Conservation (phyloP, 2,113 vertebrate species). For the Perca schrenkii region DNA sequence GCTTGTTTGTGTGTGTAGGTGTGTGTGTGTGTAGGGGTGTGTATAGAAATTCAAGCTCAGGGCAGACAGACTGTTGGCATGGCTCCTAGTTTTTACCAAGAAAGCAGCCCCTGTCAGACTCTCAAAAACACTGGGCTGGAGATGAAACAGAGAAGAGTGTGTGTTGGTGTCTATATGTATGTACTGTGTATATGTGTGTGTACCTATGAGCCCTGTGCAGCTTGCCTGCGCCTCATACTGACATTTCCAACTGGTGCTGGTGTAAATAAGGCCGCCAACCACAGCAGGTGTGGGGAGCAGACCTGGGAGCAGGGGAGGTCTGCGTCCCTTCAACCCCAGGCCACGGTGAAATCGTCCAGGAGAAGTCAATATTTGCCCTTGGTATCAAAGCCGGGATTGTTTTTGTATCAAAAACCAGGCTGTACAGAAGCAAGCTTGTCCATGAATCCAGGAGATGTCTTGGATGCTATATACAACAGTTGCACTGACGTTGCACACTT, state of each 20-base stretch:
- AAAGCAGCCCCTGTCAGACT: conserved; percentile 65
- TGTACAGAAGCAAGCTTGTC: conserved; percentile 54
- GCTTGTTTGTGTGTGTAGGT: conserved; percentile 20
- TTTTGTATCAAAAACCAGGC: conserved; percentile 56
- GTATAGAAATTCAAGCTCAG: conserved; percentile 43
- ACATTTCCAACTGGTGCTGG: conserved; percentile 60
- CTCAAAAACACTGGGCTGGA: conserved; percentile 39
- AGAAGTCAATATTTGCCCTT: conserved; percentile 79
- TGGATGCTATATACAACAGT: conserved; percentile 22
- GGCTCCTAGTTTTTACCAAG: conserved; percentile 56
- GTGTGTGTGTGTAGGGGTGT: no score
- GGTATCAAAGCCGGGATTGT: conserved; percentile 76
- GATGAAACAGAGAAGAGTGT: conserved; percentile 71
- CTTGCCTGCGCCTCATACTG: conserved; percentile 29
- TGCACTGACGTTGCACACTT: conserved; percentile 16
- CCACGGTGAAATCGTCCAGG: conserved; percentile 49
- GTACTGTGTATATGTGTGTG: conserved; percentile 3
- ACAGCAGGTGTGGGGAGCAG: conserved; percentile 76
- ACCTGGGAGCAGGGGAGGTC: conserved; percentile 52
- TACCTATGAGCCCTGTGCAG: conserved; percentile 16
- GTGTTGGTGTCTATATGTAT: conserved; percentile 27
- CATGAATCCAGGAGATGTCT: conserved; percentile 19
- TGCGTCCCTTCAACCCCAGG: conserved; percentile 46
- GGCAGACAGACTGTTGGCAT: conserved; percentile 57
- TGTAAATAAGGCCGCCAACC: conserved; percentile 64